Evolutionary conservation across 2,797 vertebrate genomes (phyloP).

Genomic region (Paramormyrops hopkinsi): DNA sequence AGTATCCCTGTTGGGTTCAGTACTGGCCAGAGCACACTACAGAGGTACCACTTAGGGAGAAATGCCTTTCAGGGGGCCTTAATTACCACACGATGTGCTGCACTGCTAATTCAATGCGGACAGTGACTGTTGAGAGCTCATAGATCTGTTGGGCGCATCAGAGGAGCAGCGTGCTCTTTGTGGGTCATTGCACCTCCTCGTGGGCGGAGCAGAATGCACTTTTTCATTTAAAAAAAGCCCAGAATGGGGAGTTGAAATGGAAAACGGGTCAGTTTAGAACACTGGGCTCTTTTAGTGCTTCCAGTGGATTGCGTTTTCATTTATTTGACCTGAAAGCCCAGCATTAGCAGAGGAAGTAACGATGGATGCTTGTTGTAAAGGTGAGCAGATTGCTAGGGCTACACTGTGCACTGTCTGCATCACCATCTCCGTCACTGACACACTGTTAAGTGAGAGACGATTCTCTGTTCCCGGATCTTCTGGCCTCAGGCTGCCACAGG

Average conservation of each 20-base stretch:
- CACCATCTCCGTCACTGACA: not conserved
- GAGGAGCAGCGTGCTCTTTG: not conserved
- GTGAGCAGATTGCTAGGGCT: not conserved
- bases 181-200: not conserved
- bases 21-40: not conserved
- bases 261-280: constrained; percentile 8
- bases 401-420: not conserved
- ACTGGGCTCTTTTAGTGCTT: not conserved
- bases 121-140: not conserved
- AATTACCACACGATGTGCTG: not conserved
- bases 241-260: not conserved
- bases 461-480: not conserved
- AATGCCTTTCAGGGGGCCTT: not conserved
- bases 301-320: not conserved
- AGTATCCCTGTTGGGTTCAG: not conserved
- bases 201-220: not conserved
- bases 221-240: not conserved
- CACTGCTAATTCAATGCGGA: not conserved
- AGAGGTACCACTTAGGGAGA: not conserved
- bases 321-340: not conserved
- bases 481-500: not conserved
- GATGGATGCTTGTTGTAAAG: not conserved
- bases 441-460: not conserved
- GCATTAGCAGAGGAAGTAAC: not conserved
- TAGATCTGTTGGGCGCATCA: not conserved